Evolutionary conservation across 2,113 vertebrate species (phyloP).

Genomic region (Tragelaphus imberbis): DNA sequence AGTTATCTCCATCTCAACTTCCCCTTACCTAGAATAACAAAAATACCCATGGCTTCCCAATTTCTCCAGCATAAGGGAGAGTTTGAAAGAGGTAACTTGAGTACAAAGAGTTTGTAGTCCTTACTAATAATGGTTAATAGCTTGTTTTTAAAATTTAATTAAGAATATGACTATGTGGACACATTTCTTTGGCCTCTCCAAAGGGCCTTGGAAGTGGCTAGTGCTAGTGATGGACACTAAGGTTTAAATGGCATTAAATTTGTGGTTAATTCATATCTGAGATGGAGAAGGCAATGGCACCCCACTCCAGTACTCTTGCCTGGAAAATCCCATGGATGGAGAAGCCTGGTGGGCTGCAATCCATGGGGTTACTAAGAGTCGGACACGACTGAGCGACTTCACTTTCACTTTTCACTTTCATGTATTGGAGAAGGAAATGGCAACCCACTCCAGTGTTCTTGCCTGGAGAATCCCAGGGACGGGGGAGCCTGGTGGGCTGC

Average conservation of each 20-base stretch:
- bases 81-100: not conserved
- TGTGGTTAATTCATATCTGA: not conserved
- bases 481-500: too few species aligned
- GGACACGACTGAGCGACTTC: too few species aligned
- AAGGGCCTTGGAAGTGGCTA: not conserved
- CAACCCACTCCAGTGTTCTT: too few species aligned
- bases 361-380: too few species aligned
- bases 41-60: not conserved
- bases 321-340: too few species aligned
- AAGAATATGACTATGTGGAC: not conserved
- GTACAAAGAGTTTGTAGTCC: not conserved
- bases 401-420: too few species aligned
- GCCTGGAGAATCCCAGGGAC: too few species aligned
- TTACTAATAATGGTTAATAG: not conserved
- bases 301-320: too few species aligned
- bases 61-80: not conserved
- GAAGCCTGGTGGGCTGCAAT: too few species aligned
- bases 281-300: not conserved
- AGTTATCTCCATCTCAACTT: not conserved
- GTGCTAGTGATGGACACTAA: not conserved
- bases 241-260: not conserved
- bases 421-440: too few species aligned
- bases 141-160: constrained; percentile 4
- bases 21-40: not conserved
- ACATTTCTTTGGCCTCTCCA: not conserved